Conservation (phyloP, 2,797 vertebrate species). For the Ambastaia sidthimunki region DNA sequence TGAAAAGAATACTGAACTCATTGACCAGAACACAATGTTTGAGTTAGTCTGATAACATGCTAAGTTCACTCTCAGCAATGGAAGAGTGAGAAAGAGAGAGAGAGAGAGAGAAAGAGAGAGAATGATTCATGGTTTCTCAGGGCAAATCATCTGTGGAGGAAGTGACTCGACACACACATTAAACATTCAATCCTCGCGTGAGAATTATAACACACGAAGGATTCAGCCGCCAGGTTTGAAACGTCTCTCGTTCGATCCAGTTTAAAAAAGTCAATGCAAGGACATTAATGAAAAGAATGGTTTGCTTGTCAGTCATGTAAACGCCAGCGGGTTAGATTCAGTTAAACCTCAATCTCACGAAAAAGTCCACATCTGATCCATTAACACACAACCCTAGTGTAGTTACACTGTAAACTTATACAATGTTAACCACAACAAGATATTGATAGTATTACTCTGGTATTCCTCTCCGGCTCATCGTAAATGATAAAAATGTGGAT, state of each 20-base stretch:
- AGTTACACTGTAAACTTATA: too few relatives aligned
- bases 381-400: background rate
- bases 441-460: background rate
- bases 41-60: constrained; percentile 16
- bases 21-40: constrained; percentile 5
- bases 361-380: background rate
- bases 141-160: constrained; percentile 56
- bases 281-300: background rate
- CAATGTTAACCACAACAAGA: background rate
- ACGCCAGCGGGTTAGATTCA: background rate
- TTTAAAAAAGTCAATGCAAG: constrained; percentile 25
- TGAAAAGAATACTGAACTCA: constrained; percentile 16
- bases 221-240: constrained; percentile 44
- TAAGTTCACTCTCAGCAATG: constrained; percentile 17
- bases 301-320: background rate
- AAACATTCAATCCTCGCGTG: constrained; percentile 69
- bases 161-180: constrained; percentile 69
- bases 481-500: too few relatives aligned
- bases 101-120: constrained; percentile 7
- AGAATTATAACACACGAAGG: constrained; percentile 63
- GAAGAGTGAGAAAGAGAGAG: background rate
- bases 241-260: background rate
- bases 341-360: background rate
- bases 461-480: background rate
- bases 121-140: constrained; percentile 42